Evolutionary conservation across 35 echinoderm and acorn worm species (phyloP), one percentile per base, ranked within the genome.

Genomic region (Holothuria glaberrima): DNA sequence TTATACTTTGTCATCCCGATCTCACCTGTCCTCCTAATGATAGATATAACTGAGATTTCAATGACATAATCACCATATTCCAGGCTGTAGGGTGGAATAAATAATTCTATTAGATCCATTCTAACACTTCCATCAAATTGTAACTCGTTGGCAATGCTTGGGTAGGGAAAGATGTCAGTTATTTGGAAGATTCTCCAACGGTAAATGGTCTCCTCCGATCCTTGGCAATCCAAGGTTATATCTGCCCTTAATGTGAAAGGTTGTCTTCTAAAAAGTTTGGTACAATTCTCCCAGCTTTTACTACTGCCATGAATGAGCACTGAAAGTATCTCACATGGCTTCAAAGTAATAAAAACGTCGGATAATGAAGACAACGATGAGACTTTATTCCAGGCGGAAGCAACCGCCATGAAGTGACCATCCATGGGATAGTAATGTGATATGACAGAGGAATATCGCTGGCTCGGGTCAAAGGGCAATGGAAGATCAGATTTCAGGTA

Each of bases 51-150:
- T 10, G 68, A 75, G n/a, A 97, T 33, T 38, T 91, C 70, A 7
- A 94, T 68, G 34, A 97, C 86, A 27, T 94, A 97, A 5, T 83
- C 69, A n/a, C 95, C 95, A 73, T 97, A 94, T 27, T 90, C 92
- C 56, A 97, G 57, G 5, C 30, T 82, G 71, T 58, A 97, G 30
- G 46, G 32, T 80, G 95, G 95, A 4, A 97, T 91, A 56, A 90
- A 94, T 30, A 91, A 48, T 50, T 91, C 90, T 0, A 88, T 67
- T 19, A 94, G 75, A 20, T 89, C 36, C 29, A 89, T 92, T 17
- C 80, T 82, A 58, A 97, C 63, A 38, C 45, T 24, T 21, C 18
- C 30, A 10, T 58, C 83, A 9, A 97, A 78, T 60, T 63, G 68
- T 29, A 88, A 65, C 65, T 86, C 63, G 64, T 97, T 97, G 5